phyloP scores from a whole-genome alignment of 2,797 vertebrate species.

The Notamacropus eugenii region DNA sequence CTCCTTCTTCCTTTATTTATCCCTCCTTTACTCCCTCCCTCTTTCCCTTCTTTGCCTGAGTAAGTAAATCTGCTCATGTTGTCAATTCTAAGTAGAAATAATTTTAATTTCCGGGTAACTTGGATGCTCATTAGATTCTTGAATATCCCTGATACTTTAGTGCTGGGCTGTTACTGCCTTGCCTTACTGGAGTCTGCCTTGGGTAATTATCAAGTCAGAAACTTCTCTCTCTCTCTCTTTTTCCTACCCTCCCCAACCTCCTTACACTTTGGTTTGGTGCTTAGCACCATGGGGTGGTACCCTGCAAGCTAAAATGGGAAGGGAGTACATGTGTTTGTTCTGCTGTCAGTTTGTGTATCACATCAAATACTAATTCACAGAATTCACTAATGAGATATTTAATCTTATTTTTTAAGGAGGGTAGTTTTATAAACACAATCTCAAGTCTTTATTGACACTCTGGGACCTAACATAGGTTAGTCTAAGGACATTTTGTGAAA shows the following conservation, averaged over 20 bases:
- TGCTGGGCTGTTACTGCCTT: neutral
- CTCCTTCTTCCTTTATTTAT: neutral
- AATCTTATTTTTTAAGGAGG: neutral
- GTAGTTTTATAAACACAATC: neutral
- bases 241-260: neutral
- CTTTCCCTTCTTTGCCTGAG: neutral
- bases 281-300: neutral
- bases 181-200: neutral
- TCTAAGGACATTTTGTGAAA: neutral
- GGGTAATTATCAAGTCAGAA: rapidly evolving
- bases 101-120: neutral
- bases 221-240: neutral
- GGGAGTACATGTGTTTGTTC: neutral
- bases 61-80: neutral
- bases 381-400: neutral
- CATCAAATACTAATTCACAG: neutral
- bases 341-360: constrained; percentile 39
- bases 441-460: neutral
- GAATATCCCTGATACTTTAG: neutral
- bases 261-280: neutral
- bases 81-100: constrained; percentile 28
- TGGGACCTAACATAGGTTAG: neutral
- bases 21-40: neutral
- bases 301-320: neutral
- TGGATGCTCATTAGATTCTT: neutral